Evolutionary conservation across 2,888 invertebrate genomes (phyloP).

Genomic region (Andrena fulva): DNA sequence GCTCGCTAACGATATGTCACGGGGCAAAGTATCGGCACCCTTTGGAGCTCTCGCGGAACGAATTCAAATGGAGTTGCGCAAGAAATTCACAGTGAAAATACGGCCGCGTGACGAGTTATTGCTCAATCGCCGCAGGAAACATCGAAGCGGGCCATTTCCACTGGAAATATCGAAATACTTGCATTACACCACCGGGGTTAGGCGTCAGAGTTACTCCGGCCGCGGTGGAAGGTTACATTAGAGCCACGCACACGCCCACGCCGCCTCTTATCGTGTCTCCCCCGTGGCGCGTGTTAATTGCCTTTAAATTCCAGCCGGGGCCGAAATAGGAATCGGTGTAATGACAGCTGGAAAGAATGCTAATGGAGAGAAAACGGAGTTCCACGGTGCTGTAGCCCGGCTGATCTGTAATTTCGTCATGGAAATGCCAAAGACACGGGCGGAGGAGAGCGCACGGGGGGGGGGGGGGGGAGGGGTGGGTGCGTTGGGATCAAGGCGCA

Average conservation of each 20-base stretch:
- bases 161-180: background rate
- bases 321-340: slow-evolving; percentile 57
- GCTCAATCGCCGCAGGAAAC: background rate
- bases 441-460: background rate
- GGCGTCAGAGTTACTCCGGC: background rate
- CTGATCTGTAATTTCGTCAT: slow-evolving; percentile 69
- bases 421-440: slow-evolving; percentile 56
- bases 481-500: slow-evolving; percentile 61
- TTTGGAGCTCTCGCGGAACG: background rate
- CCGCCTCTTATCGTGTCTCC: slow-evolving; percentile 35
- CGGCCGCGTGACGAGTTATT: background rate
- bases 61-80: background rate
- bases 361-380: slow-evolving; percentile 64
- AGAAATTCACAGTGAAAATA: background rate
- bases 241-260: slow-evolving; percentile 45
- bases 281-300: slow-evolving; percentile 67
- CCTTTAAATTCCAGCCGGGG: slow-evolving; percentile 55
- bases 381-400: slow-evolving; percentile 9
- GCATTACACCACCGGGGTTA: background rate
- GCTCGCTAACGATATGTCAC: background rate
- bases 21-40: background rate
- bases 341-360: slow-evolving; percentile 69
- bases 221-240: background rate
- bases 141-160: background rate
- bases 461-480: background rate